phyloP scores from a whole-genome alignment of 1,140 invertebrate species.

The Proctacanthus coquilletti region DNA sequence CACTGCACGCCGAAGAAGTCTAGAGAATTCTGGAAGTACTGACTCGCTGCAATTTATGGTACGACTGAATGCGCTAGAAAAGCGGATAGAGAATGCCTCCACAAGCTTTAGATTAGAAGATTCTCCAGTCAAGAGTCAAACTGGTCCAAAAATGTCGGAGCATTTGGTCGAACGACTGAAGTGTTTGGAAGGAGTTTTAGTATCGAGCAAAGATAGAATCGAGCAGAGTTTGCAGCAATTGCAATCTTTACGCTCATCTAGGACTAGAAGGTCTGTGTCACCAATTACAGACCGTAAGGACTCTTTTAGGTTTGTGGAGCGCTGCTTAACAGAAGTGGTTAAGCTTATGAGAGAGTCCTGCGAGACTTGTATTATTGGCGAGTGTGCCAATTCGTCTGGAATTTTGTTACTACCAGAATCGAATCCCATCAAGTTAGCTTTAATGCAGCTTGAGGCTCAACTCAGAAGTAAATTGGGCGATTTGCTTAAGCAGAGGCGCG shows the following conservation, averaged over 20 bases:
- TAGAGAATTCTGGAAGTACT: constrained; percentile 57
- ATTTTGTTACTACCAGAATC: constrained; percentile 9
- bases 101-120: constrained; percentile 8
- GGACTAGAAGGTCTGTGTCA: constrained; percentile 38
- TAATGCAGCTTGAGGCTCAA: constrained; percentile 45
- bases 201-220: constrained; percentile 32
- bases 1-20: constrained; percentile 10
- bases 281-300: constrained; percentile 41
- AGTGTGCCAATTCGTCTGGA: constrained; percentile 9
- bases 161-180: constrained; percentile 38
- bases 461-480: constrained; percentile 47
- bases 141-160: constrained; percentile 14
- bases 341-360: constrained; percentile 38
- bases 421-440: constrained; percentile 36
- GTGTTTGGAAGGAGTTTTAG: constrained; percentile 38
- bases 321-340: constrained; percentile 39
- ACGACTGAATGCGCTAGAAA: constrained; percentile 53
- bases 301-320: constrained; percentile 39
- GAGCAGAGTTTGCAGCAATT: constrained; percentile 31
- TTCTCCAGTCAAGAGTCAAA: constrained; percentile 8
- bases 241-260: constrained; percentile 35
- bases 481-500: constrained; percentile 42
- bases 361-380: constrained; percentile 33
- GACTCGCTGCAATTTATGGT: constrained; percentile 65
- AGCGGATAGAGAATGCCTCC: constrained; percentile 12